phyloP scores from a whole-genome alignment of 2,113 vertebrate species.

The Lipotes vexillifer region DNA sequence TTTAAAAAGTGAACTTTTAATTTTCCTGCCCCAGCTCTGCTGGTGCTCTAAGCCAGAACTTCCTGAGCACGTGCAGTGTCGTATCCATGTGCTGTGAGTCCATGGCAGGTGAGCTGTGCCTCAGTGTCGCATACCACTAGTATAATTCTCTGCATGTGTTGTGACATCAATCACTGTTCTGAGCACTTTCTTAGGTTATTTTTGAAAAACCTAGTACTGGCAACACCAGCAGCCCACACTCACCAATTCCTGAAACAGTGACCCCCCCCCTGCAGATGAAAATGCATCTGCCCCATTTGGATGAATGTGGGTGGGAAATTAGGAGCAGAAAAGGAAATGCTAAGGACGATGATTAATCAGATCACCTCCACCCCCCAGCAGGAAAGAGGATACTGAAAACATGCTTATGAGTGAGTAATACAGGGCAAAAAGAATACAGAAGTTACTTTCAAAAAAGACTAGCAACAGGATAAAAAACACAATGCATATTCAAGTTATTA shows the following conservation, averaged over 20 bases:
- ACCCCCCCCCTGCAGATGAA: neutral
- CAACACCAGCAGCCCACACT: neutral
- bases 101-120: neutral
- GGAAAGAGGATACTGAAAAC: neutral
- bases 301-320: neutral
- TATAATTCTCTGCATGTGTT: neutral
- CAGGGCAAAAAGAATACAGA: fast-evolving
- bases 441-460: neutral
- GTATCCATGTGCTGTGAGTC: neutral
- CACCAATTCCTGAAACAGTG: neutral
- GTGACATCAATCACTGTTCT: neutral
- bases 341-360: neutral
- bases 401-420: neutral
- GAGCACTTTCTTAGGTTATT: neutral
- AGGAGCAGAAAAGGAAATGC: neutral
- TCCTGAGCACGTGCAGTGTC: fast-evolving
- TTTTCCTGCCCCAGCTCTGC: neutral
- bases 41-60: neutral
- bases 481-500: neutral
- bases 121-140: fast-evolving
- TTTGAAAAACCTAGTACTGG: neutral
- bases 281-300: neutral
- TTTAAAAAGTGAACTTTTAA: neutral
- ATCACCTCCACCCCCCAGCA: neutral
- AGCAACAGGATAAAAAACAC: neutral